Base-by-base conservation (phyloP, 1,140 invertebrate species). In the Cyphomyrmex costatus region DNA sequence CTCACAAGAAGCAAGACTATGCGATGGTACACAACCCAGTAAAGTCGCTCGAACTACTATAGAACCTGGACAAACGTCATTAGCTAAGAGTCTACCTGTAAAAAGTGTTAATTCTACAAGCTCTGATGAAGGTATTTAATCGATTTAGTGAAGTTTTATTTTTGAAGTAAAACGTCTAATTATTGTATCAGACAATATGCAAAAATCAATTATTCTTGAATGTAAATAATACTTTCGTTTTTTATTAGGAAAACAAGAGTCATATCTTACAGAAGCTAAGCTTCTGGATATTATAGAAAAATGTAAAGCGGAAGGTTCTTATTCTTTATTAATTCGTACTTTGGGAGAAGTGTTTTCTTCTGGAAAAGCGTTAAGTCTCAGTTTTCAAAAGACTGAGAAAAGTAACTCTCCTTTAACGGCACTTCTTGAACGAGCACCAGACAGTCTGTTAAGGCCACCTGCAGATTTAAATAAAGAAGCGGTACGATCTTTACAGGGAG, bases 1-100 rank as follows among this genome's bases (percentile, higher is more conserved):
- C 93, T 97, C 97, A 58, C 96, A 97, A 92, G 98, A 98, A 93
- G 98, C 98, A 36, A 96, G 96, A 90, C 95, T 98, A 27, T 99
- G 98, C 95, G 97, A 98, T 93, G 95, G 95, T 83, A 94, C 95
- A 2, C 96, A 97, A 87, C 97, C 97, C 14, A 96, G 96, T 90
- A 98, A 98, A 96, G 96, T 98, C 66, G 96, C 97, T 51, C 95
- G 96, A 88, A 97, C 97, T 21, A 94, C 94, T n/a, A 90, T 94
- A 83, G 94, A 94, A 42, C 93, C 94, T 7, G 94, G 94, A 30
- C 96, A 96, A 3, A 93, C 95, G 24, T 95, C 96, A 60, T 90
- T 96, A 68, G 95, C 96, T 2, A 95, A 96, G 89, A 96, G 96
- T 93, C 95, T 96, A 90, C 96, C 95, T 77, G 95, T 94, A 42